Percentiles rank a stretch among this genome's conserved stretches.
phyloP scores from a whole-genome alignment of 2,113 vertebrate genomes.

The Mirounga angustirostris region DNA sequence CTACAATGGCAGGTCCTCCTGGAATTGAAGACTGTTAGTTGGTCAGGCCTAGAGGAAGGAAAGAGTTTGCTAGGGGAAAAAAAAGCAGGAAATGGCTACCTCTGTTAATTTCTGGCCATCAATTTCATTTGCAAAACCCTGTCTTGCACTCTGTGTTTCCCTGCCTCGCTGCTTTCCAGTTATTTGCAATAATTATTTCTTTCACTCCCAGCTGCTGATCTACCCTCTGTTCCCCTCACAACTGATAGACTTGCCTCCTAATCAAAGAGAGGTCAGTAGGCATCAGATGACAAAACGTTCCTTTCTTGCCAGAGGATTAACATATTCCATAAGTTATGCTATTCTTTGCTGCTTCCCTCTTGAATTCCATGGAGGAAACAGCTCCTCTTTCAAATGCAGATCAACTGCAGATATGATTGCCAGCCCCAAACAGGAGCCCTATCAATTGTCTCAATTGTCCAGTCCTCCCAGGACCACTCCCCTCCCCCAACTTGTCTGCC shows the following conservation, averaged over 20 bases:
- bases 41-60: background rate
- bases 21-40: background rate
- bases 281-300: background rate
- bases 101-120: background rate
- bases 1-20: background rate
- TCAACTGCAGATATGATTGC: background rate
- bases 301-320: background rate
- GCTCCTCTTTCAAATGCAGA: background rate
- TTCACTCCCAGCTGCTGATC: background rate
- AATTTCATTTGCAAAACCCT: background rate
- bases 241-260: background rate
- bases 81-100: background rate
- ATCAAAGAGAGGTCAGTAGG: background rate
- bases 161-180: background rate
- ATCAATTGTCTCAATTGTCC: background rate
- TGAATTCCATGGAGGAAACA: background rate
- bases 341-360: background rate
- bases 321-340: fast-evolving
- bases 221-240: background rate
- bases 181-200: background rate
- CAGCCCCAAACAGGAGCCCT: background rate
- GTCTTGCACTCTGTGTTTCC: background rate
- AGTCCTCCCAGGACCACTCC: background rate
- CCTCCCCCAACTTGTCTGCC: fast-evolving
- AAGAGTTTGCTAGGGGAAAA: background rate